Percentiles rank a stretch among this genome's conserved stretches.
Conservation (phyloP, 1,140 invertebrate genomes). For the Steinernema feltiae region DNA sequence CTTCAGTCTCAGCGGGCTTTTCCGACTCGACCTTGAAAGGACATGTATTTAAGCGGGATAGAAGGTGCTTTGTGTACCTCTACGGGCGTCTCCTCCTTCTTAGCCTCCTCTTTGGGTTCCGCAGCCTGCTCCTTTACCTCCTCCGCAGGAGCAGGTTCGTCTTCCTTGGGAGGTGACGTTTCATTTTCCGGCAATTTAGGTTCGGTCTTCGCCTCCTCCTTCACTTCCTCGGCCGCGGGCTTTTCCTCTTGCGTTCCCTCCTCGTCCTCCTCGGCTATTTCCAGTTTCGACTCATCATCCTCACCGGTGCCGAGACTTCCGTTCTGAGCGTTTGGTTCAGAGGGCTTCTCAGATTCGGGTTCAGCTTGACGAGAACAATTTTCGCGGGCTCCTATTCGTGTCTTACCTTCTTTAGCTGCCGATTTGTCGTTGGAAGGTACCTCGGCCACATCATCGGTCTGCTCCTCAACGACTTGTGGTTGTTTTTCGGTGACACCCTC, state of each 20-base stretch:
- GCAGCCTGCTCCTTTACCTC: neutral
- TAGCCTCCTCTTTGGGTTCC: slow-evolving; percentile 17
- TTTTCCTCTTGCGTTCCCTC: neutral
- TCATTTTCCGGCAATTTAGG: neutral
- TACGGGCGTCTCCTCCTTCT: slow-evolving; percentile 9
- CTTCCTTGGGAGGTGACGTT: slow-evolving; percentile 7
- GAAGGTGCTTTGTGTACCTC: neutral
- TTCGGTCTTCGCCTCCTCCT: neutral
- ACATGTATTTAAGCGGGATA: no score
- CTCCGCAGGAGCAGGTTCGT: neutral
- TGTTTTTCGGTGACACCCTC: neutral
- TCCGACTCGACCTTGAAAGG: no score
- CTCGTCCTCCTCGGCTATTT: slow-evolving; percentile 4
- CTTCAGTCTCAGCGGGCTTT: no score
- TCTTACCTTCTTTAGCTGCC: neutral
- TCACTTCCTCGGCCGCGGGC: neutral
- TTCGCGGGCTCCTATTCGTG: neutral
- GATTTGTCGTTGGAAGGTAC: slow-evolving; percentile 9
- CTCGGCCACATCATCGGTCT: slow-evolving; percentile 16
- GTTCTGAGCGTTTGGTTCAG: slow-evolving; percentile 8
- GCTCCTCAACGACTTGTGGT: slow-evolving; percentile 12
- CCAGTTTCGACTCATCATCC: neutral
- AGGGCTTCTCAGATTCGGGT: neutral
- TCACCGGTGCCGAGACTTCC: neutral
- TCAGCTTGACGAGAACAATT: neutral